phyloP scores from a whole-genome alignment of 2,113 vertebrate genomes.

The Gasterosteus aculeatus region DNA sequence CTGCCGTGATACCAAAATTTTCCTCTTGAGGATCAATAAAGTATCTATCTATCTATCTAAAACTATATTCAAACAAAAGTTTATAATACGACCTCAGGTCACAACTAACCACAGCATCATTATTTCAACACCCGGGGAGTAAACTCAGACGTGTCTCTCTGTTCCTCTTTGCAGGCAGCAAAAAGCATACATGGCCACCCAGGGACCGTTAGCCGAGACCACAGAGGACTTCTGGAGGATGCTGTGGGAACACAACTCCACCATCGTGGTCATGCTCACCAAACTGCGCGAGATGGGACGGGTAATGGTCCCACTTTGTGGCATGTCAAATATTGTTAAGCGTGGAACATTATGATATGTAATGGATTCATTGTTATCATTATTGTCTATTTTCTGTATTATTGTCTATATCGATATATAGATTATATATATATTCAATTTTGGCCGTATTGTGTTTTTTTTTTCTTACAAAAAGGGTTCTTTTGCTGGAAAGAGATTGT shows the following conservation, averaged over 20 bases:
- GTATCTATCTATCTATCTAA: no score
- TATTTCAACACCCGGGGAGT: constrained; percentile 15
- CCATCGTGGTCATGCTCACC: constrained; percentile 97
- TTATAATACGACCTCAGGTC: neutral
- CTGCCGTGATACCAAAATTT: no score
- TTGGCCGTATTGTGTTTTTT: no score
- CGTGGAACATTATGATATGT: neutral
- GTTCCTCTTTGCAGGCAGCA: constrained; percentile 85
- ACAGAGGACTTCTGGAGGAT: constrained; percentile 99
- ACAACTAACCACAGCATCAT: neutral
- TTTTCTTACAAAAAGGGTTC: neutral
- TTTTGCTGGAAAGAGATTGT: neutral
- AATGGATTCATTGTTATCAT: neutral
- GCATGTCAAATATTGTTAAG: neutral
- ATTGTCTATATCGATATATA: neutral
- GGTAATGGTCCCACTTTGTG: constrained; percentile 71
- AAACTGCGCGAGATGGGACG: constrained; percentile 96
- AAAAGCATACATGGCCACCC: constrained; percentile 95
- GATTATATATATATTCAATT: neutral
- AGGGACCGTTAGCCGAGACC: constrained; percentile 94
- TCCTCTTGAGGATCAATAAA: no score
- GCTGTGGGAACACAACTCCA: constrained; percentile 98
- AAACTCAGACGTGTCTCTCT: constrained; percentile 38
- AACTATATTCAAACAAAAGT: neutral
- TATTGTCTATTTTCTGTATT: neutral